phyloP scores from a whole-genome alignment of 1,140 invertebrate species.

The Akabosia matsudoensis region DNA sequence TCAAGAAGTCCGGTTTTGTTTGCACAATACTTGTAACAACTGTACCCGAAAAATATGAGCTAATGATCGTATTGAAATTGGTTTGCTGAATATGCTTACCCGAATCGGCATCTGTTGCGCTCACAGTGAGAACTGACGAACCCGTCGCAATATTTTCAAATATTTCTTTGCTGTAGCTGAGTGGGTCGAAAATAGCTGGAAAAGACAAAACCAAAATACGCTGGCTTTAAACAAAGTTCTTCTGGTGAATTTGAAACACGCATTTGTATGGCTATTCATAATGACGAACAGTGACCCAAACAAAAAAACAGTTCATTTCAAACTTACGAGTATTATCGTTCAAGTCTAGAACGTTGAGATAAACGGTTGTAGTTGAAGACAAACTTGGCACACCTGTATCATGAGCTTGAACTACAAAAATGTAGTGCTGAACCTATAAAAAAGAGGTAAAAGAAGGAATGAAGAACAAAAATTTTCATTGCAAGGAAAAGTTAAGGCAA shows the following conservation, averaged over 20 bases:
- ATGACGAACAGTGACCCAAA: too few species aligned
- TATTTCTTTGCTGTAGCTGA: slow-evolving; percentile 81
- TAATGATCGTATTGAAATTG: too few species aligned
- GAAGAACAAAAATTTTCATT: slow-evolving; percentile 3
- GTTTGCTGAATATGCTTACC: slow-evolving; percentile 57
- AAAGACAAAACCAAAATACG: not conserved
- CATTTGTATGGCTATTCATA: too few species aligned
- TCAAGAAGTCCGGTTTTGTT: not conserved
- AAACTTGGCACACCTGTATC: slow-evolving; percentile 81
- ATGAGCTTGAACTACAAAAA: slow-evolving; percentile 85
- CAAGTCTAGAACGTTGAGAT: slow-evolving; percentile 88
- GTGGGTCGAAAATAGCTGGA: slow-evolving; percentile 74
- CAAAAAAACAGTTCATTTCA: too few species aligned
- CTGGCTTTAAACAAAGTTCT: too few species aligned
- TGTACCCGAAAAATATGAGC: not conserved
- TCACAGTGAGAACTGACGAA: slow-evolving; percentile 73
- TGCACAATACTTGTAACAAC: too few species aligned
- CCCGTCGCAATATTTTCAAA: slow-evolving; percentile 79
- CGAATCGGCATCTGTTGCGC: slow-evolving; percentile 85
- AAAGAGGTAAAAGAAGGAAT: slow-evolving; percentile 28
- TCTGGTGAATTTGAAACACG: too few species aligned
- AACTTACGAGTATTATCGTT: slow-evolving; percentile 79
- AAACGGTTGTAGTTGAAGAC: slow-evolving; percentile 86
- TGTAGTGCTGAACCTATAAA: slow-evolving; percentile 83
- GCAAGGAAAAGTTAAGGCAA: not conserved